Evolutionary conservation across 2,888 invertebrate species (phyloP), one percentile per base, ranked within the genome.

Genomic region (Aplocera efformata): DNA sequence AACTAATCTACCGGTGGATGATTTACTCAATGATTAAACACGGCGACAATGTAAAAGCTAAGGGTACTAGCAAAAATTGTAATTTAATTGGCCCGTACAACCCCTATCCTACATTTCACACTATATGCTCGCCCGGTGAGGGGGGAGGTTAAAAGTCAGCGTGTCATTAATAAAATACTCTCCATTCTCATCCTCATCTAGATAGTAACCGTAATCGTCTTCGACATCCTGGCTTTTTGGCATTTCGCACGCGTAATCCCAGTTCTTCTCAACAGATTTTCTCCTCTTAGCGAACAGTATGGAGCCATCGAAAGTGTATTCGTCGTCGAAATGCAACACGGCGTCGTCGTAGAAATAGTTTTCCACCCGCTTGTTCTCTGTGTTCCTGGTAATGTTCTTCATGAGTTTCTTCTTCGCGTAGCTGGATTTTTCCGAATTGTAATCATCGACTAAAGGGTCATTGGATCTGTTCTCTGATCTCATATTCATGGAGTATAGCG

Each of bases 301-400:
- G 1, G 89, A 86, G 0, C 88, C 88, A 36, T 89, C 88, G 51
- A 88, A 84, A 0, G 84, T 80, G 56, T 86, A 86, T 37, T 88
- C 88, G 30, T 88, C 89, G 21, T 89, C 89, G 48, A 88, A 85
- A 37, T 82, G 82, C 25, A 89, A 40, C 0, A 88, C 84, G 0
- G 88, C 83, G 32, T 89, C 89, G 33, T 89, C 88, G 37, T 89
- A 89, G 57, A 89, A 89, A 32, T 89, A 89, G 32, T 88, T 89
- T 23, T 85, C 80, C 0, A 72, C 61, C 0, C 68, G 57, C 47
- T 56, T 71, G 9, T 68, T 65, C 8, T 56, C 62, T 0, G 85
- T 84, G 32, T 89, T 89, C 30, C 89, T 71, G 0, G 82, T 80
- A 33, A 89, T 88, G 42, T 89, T 89, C 27, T 77, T 84, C 74